Conservation (phyloP, 2,113 vertebrate species). For the Petroica traversi region DNA sequence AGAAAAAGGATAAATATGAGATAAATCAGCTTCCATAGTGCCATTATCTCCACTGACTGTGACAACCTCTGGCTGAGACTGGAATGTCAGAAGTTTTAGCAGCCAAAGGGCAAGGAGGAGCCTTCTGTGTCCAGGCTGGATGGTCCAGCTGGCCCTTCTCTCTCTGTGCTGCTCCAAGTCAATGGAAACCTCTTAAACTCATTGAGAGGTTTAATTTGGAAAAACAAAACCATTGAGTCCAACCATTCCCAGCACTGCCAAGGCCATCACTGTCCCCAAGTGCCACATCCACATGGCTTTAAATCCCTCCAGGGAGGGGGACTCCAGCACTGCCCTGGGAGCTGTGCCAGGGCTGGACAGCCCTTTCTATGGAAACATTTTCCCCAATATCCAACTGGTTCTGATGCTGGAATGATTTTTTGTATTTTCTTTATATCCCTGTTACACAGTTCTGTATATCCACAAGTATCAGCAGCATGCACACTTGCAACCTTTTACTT, state of each 20-base stretch:
- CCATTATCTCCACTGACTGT: background rate
- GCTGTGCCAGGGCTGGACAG: background rate
- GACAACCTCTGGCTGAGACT: background rate
- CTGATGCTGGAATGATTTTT: no score
- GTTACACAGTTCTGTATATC: no score
- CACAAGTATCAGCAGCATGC: no score
- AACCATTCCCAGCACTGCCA: background rate
- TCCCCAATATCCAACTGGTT: rapidly evolving
- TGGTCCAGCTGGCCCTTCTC: background rate
- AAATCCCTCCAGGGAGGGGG: no score
- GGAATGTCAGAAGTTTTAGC: background rate
- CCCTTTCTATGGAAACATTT: background rate
- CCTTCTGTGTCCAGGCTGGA: background rate
- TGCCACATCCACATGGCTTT: background rate
- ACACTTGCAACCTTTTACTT: no score
- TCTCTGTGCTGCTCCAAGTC: background rate
- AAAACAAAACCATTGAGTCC: background rate
- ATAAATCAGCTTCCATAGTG: background rate
- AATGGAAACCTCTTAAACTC: no score
- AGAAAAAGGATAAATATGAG: background rate
- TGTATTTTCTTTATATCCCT: no score
- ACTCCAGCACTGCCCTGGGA: no score
- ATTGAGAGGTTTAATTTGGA: background rate
- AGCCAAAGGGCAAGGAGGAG: rapidly evolving
- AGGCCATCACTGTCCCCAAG: background rate